Conservation (phyloP, 2,113 vertebrate species). For the Naja naja region DNA sequence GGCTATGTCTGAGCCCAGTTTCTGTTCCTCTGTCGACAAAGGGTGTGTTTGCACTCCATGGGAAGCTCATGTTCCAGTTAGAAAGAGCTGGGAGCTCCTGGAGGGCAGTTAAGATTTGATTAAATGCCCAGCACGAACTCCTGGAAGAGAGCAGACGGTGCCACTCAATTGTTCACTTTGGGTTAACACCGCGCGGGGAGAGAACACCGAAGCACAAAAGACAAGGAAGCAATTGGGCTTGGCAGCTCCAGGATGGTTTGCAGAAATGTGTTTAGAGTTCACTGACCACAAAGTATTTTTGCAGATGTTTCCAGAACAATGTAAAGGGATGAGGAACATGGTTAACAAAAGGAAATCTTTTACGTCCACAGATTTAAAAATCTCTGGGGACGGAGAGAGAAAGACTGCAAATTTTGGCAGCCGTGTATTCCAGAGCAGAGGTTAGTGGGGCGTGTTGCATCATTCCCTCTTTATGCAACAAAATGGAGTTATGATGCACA, state of each 20-base stretch:
- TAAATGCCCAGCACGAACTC: background rate
- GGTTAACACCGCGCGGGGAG: background rate
- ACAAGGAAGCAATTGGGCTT: constrained; percentile 47
- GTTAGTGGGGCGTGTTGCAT: background rate
- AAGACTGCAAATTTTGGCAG: background rate
- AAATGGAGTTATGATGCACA: background rate
- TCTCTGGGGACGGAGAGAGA: background rate
- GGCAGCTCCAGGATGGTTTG: background rate
- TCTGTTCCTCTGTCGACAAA: background rate
- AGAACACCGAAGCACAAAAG: constrained; percentile 46
- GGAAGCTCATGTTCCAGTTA: background rate
- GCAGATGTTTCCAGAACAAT: background rate
- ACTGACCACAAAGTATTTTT: background rate
- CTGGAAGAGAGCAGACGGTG: background rate
- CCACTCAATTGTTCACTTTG: background rate
- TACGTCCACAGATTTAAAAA: background rate
- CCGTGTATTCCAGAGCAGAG: background rate
- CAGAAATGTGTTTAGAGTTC: constrained; percentile 32
- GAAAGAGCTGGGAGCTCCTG: background rate
- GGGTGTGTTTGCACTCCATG: background rate
- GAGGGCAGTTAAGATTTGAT: background rate
- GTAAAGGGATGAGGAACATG: background rate
- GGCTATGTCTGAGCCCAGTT: background rate
- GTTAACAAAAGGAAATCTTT: background rate
- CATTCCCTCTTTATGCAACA: background rate